These are phyloP conservation scores for Tanytarsus gracilentus DNA, from an alignment of 2,888 invertebrate genomes.

Conservation along the genomic window DNA sequence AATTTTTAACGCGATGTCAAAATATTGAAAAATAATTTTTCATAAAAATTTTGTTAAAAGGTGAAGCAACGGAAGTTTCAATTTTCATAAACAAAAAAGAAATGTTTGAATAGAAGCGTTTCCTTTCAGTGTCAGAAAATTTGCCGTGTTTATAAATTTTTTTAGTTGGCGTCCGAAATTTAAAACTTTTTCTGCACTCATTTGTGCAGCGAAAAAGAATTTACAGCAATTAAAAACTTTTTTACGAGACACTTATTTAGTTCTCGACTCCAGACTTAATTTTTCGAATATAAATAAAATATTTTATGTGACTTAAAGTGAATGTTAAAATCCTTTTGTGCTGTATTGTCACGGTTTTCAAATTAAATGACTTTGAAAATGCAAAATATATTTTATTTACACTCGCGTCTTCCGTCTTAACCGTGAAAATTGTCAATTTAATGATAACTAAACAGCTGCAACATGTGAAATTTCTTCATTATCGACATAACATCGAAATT, in stretches of 20 bases:
- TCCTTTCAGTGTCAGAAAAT: conserved; percentile 5
- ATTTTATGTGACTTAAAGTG: conserved; percentile 2
- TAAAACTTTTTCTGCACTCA: background rate
- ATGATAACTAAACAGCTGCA: no score
- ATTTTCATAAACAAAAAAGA: conserved; percentile 13
- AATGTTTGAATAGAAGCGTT: conserved; percentile 12
- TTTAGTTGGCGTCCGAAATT: background rate
- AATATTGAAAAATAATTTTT: no score
- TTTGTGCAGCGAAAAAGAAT: background rate
- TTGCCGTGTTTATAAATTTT: background rate
- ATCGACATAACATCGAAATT: no score
- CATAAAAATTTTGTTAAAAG: no score
- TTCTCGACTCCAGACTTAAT: no score
- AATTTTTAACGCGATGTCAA: no score
- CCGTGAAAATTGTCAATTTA: no score
- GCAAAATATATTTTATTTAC: no score
- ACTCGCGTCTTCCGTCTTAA: no score
- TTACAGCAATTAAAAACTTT: background rate
- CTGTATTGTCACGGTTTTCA: conserved; percentile 19
- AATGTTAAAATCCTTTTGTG: conserved; percentile 18
- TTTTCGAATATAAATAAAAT: no score
- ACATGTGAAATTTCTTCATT: no score
- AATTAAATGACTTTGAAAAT: conserved; percentile 26
- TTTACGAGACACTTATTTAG: conserved; percentile 21
- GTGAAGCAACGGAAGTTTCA: conserved; percentile 18